Evolutionary conservation across 2,797 vertebrate species (phyloP).

Genomic region (Squalus acanthias): DNA sequence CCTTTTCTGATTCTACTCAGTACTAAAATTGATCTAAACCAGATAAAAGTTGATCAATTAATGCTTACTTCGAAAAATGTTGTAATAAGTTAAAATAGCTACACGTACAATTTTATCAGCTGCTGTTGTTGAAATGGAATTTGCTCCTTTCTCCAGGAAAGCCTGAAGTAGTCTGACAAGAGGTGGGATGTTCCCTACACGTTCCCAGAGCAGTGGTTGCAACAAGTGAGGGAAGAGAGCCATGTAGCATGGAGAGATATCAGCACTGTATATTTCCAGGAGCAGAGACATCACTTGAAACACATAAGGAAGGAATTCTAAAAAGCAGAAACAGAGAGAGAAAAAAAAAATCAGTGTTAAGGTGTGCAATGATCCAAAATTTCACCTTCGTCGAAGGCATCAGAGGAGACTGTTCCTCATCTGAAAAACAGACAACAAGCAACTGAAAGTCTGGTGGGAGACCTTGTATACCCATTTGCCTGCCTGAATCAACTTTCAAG

Average conservation of each 20-base stretch:
- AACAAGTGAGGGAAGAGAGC: conserved; percentile 91
- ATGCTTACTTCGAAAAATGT: neutral
- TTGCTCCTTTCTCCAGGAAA: conserved; percentile 81
- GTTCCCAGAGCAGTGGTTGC: conserved; percentile 90
- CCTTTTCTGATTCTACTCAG: neutral
- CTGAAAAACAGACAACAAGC: neutral
- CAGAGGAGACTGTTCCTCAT: neutral
- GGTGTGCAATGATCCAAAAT: neutral
- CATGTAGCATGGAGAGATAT: conserved; percentile 90
- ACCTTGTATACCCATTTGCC: neutral
- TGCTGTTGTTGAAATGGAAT: conserved; percentile 73
- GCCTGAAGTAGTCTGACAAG: conserved; percentile 93
- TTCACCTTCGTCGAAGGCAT: neutral
- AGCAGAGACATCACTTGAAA: conserved; percentile 99
- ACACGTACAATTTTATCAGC: conserved; percentile 88
- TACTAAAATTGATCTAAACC: neutral
- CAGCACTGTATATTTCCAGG: conserved; percentile 85
- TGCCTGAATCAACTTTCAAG: neutral
- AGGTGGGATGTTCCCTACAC: conserved; percentile 92
- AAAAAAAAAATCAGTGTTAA: neutral
- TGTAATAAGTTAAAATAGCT: neutral
- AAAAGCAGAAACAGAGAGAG: conserved; percentile 42
- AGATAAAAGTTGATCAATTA: neutral
- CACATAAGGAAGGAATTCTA: conserved; percentile 96
- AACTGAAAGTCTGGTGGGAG: neutral